Evolutionary conservation across 2,888 invertebrate genomes (phyloP).

Genomic region (Drosophila dives): DNA sequence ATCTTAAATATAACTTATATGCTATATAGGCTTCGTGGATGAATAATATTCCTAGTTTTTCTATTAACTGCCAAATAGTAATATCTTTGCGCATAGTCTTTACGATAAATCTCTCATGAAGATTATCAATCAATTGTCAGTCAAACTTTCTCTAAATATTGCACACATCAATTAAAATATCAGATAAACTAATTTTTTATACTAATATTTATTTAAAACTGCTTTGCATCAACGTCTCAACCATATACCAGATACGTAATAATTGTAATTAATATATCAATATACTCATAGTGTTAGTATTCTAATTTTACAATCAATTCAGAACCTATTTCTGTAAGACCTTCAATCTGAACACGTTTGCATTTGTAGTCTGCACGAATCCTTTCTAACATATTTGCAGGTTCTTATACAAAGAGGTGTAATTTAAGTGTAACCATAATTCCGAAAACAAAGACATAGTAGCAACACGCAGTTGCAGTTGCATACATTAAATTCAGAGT

Average conservation of each 20-base stretch:
- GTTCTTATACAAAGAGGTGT: neutral
- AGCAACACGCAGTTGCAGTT: constrained; percentile 13
- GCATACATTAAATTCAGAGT: neutral
- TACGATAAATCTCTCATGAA: neutral
- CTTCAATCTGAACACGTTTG: neutral
- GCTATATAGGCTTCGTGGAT: neutral
- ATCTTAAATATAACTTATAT: neutral
- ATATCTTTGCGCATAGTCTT: neutral
- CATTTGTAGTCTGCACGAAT: neutral
- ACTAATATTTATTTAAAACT: too few species aligned
- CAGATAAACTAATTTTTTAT: neutral
- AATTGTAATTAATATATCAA: neutral
- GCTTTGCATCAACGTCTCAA: too few species aligned
- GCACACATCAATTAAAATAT: too few species aligned
- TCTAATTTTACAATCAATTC: neutral
- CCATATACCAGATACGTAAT: too few species aligned
- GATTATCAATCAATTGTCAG: neutral
- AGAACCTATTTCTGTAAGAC: neutral
- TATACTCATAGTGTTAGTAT: neutral
- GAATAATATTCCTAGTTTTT: neutral
- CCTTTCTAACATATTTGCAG: neutral
- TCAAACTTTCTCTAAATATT: neutral
- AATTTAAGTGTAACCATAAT: constrained; percentile 16
- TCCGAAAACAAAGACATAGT: constrained; percentile 12
- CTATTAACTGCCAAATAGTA: too few species aligned